Evolutionary conservation across 1,140 invertebrate genomes (phyloP).

Genomic region (Neodiprion virginianus): DNA sequence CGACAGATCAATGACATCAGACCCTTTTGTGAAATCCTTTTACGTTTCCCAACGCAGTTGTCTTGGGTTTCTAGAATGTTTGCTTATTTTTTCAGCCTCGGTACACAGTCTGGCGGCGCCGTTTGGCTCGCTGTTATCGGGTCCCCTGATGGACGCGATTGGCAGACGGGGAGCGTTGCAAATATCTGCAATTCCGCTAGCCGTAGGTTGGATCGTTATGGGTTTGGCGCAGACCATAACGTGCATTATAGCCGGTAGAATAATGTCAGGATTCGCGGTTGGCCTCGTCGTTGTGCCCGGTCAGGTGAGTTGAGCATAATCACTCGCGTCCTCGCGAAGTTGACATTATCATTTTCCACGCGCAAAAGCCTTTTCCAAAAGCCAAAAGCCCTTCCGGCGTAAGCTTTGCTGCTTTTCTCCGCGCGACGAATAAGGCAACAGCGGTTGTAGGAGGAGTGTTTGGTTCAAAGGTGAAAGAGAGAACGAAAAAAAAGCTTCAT

Average conservation of each 20-base stretch:
- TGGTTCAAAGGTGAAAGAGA: conserved; percentile 7
- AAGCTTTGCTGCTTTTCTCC: too few relatives aligned
- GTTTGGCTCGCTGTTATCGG: conserved; percentile 69
- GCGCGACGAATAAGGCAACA: too few relatives aligned
- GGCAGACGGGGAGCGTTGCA: conserved; percentile 68
- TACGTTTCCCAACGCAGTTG: too few relatives aligned
- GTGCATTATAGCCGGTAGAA: conserved; percentile 68
- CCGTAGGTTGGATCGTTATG: conserved; percentile 70
- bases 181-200: conserved; percentile 65
- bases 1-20: too few relatives aligned
- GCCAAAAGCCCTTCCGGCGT: too few relatives aligned
- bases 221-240: conserved; percentile 66
- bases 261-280: conserved; percentile 73
- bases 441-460: background rate
- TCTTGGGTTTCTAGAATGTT: too few relatives aligned
- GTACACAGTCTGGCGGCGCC: conserved; percentile 73
- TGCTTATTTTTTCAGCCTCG: conserved; percentile 62
- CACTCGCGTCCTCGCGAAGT: too few relatives aligned
- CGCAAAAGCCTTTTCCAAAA: too few relatives aligned
- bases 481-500: conserved; percentile 21
- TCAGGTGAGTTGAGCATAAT: conserved; percentile 62
- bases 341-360: background rate
- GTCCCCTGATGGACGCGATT: conserved; percentile 68
- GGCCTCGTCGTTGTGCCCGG: conserved; percentile 72
- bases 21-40: too few relatives aligned